These are phyloP conservation scores for Ceyx melanurus DNA, from an alignment of 2,113 vertebrate genomes.

Conservation along the genomic window DNA sequence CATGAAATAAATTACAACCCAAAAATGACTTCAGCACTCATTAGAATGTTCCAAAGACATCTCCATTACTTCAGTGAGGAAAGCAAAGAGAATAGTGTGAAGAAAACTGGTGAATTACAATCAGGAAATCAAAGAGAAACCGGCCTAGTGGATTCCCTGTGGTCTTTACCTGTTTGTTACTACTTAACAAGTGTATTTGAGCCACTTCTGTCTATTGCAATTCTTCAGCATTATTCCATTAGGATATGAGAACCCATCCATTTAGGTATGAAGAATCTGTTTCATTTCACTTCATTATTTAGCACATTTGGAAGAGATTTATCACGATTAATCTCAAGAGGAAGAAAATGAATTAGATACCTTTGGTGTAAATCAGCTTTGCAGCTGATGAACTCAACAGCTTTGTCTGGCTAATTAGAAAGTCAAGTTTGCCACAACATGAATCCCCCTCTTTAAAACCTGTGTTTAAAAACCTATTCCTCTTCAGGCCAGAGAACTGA, in stretches of 20 bases:
- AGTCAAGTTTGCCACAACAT: neutral
- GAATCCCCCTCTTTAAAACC: neutral
- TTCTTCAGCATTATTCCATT: constrained; percentile 14
- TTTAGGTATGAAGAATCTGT: constrained; percentile 5
- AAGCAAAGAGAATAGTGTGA: neutral
- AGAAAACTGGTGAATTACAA: neutral
- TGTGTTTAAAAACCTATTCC: neutral
- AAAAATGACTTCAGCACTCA: neutral
- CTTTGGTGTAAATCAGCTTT: constrained; percentile 3
- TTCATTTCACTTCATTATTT: constrained; percentile 21
- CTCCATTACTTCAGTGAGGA: constrained; percentile 11
- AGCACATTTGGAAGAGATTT: constrained; percentile 28
- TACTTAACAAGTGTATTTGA: neutral
- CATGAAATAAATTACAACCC: neutral
- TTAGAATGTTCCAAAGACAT: neutral
- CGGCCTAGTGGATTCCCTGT: neutral
- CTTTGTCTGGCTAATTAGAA: constrained; percentile 5
- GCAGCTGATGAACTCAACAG: neutral
- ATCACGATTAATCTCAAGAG: constrained; percentile 22
- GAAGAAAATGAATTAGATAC: constrained; percentile 29
- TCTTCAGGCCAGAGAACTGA: neutral
- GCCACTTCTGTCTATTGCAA: neutral
- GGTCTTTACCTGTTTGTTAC: constrained; percentile 16
- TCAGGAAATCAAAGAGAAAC: constrained; percentile 13
- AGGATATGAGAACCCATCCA: constrained; percentile 22